These are phyloP conservation scores for Branchinecta lindahli DNA, from an alignment of 1,140 invertebrate genomes.

Conservation along the genomic window DNA sequence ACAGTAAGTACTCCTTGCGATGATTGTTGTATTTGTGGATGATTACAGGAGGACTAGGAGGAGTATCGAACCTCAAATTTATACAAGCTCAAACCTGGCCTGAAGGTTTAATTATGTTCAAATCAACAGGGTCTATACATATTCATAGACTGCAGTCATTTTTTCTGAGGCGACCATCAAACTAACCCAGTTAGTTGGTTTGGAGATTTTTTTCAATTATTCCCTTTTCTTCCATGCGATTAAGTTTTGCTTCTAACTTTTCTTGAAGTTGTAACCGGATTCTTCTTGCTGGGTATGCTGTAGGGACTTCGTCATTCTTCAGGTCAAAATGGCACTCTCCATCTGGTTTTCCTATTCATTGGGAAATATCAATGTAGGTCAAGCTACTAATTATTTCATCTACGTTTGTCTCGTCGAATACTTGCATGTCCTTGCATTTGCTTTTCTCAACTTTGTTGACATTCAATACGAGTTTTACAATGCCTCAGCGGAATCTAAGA, in stretches of 20 bases:
- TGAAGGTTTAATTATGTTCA: no score
- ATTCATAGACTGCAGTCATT: background rate
- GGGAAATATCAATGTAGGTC: background rate
- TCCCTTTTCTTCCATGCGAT: background rate
- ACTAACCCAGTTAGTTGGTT: no score
- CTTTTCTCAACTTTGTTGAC: slow-evolving; percentile 9
- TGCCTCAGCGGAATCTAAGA: background rate
- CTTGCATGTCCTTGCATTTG: background rate
- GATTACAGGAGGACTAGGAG: no score
- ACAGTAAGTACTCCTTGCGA: no score
- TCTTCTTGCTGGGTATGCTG: slow-evolving; percentile 5
- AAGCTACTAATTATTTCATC: slow-evolving; percentile 5
- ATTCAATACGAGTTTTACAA: slow-evolving; percentile 6
- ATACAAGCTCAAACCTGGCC: no score
- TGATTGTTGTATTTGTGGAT: no score
- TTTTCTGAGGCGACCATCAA: background rate
- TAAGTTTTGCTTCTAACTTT: slow-evolving; percentile 9
- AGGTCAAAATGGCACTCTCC: background rate
- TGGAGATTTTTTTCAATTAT: slow-evolving; percentile 6
- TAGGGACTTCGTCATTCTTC: slow-evolving; percentile 1
- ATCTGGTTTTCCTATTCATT: slow-evolving; percentile 5
- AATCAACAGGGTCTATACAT: slow-evolving; percentile 1
- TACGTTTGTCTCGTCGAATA: background rate
- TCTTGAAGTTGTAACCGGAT: background rate
- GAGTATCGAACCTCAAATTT: no score